A percentile compares a stretch with the other conserved stretches of the same genome.
Evolutionary conservation across 2,113 vertebrate species (phyloP).

Genomic region (Pipra filicauda): DNA sequence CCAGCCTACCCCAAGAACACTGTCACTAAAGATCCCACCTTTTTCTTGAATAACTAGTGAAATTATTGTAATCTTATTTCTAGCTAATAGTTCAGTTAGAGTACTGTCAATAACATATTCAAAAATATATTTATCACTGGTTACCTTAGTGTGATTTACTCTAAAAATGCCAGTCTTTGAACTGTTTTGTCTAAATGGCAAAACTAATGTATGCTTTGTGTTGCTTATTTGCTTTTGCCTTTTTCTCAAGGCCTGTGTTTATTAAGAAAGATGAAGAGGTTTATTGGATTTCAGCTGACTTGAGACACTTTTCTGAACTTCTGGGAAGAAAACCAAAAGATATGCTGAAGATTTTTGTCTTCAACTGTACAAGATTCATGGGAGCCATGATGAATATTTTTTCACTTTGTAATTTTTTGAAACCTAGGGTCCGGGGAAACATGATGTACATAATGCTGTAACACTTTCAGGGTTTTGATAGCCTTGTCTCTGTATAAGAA

Average conservation of each 20-base stretch:
- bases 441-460: fast-evolving
- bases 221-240: neutral
- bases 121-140: neutral
- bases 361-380: fast-evolving
- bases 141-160: neutral
- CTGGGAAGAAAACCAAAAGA: neutral
- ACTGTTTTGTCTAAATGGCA: neutral
- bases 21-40: neutral
- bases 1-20: neutral
- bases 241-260: neutral
- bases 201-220: neutral
- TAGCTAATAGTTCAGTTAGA: neutral
- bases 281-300: neutral
- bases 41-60: neutral
- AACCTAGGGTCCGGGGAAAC: neutral
- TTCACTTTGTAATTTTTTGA: neutral
- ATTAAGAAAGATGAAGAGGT: neutral
- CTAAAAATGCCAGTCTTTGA: neutral
- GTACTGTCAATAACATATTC: neutral
- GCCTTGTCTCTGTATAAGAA: neutral
- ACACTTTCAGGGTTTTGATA: neutral
- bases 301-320: neutral
- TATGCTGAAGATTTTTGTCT: neutral
- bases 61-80: neutral
- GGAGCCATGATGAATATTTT: neutral